Conservation (phyloP, 2,888 invertebrate genomes). For the Autographa gamma region DNA sequence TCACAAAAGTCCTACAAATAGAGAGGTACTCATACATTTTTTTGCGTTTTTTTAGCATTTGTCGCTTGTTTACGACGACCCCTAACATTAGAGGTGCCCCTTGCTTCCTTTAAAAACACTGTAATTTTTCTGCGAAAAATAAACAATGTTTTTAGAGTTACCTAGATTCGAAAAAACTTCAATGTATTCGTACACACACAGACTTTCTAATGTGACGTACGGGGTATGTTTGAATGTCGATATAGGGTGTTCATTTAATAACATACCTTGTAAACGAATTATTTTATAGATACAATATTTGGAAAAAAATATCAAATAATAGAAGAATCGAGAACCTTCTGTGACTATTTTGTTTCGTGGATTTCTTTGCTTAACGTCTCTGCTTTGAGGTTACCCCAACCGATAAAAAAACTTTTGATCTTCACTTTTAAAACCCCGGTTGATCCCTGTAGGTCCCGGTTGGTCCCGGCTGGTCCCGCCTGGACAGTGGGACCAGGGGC, state of each 20-base stretch:
- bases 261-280: too few species aligned
- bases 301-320: too few species aligned
- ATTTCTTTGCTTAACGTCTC: background rate
- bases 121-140: conserved; percentile 21
- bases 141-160: conserved; percentile 22
- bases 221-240: too few species aligned
- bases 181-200: background rate
- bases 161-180: conserved; percentile 14
- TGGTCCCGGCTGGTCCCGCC: conserved; percentile 1
- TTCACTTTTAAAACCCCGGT: conserved; percentile 50
- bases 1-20: conserved; percentile 27
- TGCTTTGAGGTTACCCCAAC: background rate
- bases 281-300: too few species aligned
- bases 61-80: conserved; percentile 36
- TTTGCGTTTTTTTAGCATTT: conserved; percentile 15
- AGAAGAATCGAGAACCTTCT: too few species aligned
- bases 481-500: too few species aligned
- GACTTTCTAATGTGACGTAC: background rate
- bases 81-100: background rate
- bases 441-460: conserved; percentile 6
- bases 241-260: too few species aligned
- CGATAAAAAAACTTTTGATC: conserved; percentile 61
- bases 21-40: conserved; percentile 13
- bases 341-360: too few species aligned
- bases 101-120: conserved; percentile 34